These are phyloP conservation scores for Pentamera pediparva DNA, from an alignment of 53 echinoderm and acorn worm species.

Conservation along the genomic window DNA sequence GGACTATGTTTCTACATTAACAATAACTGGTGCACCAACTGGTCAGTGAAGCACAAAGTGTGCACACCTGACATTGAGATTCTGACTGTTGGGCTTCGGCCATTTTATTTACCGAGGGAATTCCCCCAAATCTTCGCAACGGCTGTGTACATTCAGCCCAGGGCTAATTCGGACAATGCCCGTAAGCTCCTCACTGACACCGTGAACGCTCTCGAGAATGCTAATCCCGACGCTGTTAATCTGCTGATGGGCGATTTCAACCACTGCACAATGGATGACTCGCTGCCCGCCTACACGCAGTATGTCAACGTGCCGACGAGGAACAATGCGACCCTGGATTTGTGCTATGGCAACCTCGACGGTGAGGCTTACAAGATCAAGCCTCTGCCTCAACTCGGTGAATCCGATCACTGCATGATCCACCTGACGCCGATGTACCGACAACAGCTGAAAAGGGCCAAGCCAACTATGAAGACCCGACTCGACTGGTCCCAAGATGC, in stretches of 20 bases:
- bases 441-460: constrained; percentile 3
- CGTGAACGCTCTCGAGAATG: constrained; percentile 15
- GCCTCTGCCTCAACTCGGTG: constrained; percentile 21
- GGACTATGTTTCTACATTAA: background rate
- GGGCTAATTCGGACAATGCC: constrained; percentile 26
- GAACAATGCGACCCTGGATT: constrained; percentile 33
- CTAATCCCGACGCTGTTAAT: constrained; percentile 38
- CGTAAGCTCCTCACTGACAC: constrained; percentile 27
- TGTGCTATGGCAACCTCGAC: constrained; percentile 43
- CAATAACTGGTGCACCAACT: background rate
- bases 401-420: constrained; percentile 27
- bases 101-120: constrained; percentile 56
- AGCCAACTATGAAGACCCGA: constrained; percentile 3
- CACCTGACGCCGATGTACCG: constrained; percentile 8
- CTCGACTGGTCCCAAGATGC: constrained; percentile 19
- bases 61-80: constrained; percentile 38
- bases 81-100: constrained; percentile 26
- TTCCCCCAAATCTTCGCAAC: constrained; percentile 42
- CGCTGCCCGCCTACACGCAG: constrained; percentile 29
- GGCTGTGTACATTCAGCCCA: constrained; percentile 47
- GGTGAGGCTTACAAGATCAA: constrained; percentile 21
- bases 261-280: constrained; percentile 20
- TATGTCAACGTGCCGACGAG: constrained; percentile 35
- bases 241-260: constrained; percentile 50
- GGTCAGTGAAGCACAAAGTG: background rate